Evolutionary conservation across 2,113 vertebrate genomes (phyloP).

Genomic region (Psammodynastes pulverulentus): DNA sequence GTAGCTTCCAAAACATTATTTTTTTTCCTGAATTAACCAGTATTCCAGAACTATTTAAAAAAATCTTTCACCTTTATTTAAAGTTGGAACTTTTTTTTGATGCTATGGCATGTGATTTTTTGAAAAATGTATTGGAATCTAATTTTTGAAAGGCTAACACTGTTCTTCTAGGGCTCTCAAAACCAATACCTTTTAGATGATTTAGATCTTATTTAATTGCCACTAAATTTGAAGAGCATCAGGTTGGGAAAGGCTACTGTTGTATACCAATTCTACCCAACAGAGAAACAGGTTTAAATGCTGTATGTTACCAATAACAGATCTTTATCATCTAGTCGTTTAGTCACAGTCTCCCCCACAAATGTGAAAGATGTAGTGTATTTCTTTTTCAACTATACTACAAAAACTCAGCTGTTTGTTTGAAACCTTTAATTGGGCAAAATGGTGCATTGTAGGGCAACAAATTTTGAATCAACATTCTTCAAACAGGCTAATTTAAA

Average conservation of each 20-base stretch:
- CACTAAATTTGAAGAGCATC: neutral
- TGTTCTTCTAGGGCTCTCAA: neutral
- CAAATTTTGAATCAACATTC: too few relatives aligned
- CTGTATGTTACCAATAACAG: neutral
- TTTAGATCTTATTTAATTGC: neutral
- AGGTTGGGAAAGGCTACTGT: neutral
- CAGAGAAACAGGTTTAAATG: neutral
- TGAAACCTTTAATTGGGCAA: too few relatives aligned
- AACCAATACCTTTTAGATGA: neutral
- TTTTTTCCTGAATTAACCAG: neutral
- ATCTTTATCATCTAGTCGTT: neutral
- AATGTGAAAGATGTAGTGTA: neutral
- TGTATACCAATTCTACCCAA: neutral
- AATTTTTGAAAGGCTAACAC: neutral
- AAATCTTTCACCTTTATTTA: neutral
- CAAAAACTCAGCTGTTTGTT: too few relatives aligned
- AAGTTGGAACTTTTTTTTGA: neutral
- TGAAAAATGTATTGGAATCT: neutral
- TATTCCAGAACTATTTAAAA: neutral
- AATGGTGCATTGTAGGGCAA: too few relatives aligned
- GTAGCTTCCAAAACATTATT: neutral
- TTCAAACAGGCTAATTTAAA: too few relatives aligned
- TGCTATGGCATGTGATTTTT: neutral
- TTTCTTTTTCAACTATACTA: neutral
- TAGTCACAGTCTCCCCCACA: neutral